These are phyloP conservation scores for Tyrannus savana DNA, from an alignment of 2,113 vertebrate genomes.

Conservation along the genomic window DNA sequence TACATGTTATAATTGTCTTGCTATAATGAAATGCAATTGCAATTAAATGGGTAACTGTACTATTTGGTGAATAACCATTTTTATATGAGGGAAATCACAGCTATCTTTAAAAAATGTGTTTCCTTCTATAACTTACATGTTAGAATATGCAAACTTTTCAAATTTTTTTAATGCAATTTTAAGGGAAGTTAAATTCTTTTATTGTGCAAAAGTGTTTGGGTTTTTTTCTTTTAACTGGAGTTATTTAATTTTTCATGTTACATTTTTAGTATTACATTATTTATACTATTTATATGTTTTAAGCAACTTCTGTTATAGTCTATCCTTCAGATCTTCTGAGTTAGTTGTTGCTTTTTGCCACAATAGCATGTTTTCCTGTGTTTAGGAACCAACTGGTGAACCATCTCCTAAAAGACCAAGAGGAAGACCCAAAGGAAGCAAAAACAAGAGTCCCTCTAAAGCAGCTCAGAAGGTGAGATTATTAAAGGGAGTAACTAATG, in stretches of 20 bases:
- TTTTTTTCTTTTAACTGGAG: background rate
- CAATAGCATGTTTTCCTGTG: conserved; percentile 72
- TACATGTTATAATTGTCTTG: background rate
- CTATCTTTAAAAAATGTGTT: conserved; percentile 1
- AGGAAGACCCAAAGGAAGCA: conserved; percentile 97
- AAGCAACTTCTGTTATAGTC: background rate
- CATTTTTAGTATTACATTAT: conserved; percentile 12
- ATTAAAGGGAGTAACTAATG: conserved; percentile 28
- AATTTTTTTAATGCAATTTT: background rate
- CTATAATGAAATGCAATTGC: conserved; percentile 17
- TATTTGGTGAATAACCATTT: background rate
- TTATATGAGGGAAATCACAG: background rate
- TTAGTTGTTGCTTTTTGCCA: conserved; percentile 58
- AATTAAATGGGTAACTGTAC: background rate
- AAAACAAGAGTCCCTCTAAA: conserved; percentile 97
- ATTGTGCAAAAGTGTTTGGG: background rate
- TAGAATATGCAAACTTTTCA: background rate
- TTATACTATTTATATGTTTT: conserved; percentile 24
- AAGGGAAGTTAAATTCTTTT: conserved; percentile 18
- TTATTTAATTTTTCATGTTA: conserved; percentile 10
- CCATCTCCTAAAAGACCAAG: conserved; percentile 96
- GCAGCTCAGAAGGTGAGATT: conserved; percentile 93
- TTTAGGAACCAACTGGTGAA: conserved; percentile 91
- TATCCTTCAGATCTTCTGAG: conserved; percentile 22
- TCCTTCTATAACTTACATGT: background rate